Conservation (phyloP, 2,113 vertebrate species). For the Colossoma macropomum region DNA sequence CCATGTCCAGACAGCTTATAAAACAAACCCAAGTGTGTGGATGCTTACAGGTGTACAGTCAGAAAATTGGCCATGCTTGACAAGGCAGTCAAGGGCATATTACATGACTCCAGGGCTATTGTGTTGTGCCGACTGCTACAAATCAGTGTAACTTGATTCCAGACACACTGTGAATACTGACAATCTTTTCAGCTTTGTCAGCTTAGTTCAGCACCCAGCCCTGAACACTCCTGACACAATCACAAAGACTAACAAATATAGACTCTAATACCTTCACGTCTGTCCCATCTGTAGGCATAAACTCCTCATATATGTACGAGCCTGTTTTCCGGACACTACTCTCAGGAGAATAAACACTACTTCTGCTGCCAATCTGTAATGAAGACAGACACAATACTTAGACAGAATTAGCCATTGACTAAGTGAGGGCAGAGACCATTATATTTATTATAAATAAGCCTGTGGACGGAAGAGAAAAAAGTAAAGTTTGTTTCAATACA, state of each 20-base stretch:
- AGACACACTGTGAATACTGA: neutral
- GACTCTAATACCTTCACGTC: constrained; percentile 86
- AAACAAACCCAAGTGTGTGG: neutral
- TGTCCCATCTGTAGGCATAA: constrained; percentile 93
- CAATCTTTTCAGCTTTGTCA: neutral
- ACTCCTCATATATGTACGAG: constrained; percentile 92
- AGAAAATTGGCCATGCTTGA: neutral
- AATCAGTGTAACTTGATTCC: neutral
- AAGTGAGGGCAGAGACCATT: neutral
- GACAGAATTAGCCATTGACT: neutral
- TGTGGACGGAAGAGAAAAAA: neutral
- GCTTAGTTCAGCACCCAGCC: neutral
- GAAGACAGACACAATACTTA: constrained; percentile 47
- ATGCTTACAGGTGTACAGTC: neutral
- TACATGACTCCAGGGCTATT: neutral
- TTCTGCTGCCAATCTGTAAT: constrained; percentile 91
- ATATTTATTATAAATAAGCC: neutral
- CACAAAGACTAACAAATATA: neutral
- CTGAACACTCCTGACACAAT: neutral
- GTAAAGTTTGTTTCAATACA: neutral
- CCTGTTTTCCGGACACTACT: constrained; percentile 90
- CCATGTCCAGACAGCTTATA: too few species aligned
- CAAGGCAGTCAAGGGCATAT: neutral
- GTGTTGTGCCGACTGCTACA: neutral
- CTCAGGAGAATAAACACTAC: constrained; percentile 92